phyloP scores from a whole-genome alignment of 2,113 vertebrate species.

The Rousettus leschenaultii region DNA sequence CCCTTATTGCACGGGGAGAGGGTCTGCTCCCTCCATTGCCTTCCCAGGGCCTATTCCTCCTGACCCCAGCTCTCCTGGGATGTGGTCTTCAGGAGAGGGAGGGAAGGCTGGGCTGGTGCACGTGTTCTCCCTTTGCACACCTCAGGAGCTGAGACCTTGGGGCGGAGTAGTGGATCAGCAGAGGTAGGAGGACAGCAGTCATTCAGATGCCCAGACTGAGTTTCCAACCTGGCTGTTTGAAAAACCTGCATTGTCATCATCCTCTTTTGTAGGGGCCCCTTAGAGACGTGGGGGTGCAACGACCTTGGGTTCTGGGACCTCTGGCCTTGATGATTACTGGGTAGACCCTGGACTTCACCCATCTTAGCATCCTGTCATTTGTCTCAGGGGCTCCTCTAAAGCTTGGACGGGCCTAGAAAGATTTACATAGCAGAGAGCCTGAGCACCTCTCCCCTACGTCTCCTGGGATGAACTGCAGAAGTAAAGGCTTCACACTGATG shows the following conservation, averaged over 20 bases:
- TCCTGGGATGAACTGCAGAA: slow-evolving; percentile 1
- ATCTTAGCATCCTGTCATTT: neutral
- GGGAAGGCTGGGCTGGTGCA: neutral
- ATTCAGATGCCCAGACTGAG: neutral
- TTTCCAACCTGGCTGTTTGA: neutral
- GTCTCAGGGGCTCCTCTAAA: neutral
- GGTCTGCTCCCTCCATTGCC: too few species aligned
- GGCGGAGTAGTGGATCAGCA: neutral
- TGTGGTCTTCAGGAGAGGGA: neutral
- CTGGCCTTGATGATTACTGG: neutral
- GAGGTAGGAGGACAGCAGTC: neutral
- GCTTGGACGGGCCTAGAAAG: neutral
- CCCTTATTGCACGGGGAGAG: neutral
- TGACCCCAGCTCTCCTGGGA: neutral
- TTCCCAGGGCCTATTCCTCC: neutral
- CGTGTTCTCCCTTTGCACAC: neutral
- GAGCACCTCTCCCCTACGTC: neutral
- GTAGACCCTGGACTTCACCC: neutral
- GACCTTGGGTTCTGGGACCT: neutral
- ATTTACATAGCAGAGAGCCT: neutral
- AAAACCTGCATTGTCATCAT: neutral
- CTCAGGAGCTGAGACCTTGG: neutral
- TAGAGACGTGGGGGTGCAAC: neutral
- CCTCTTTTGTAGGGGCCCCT: neutral
- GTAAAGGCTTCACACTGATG: neutral